Base-by-base conservation (phyloP, 2,113 vertebrate species). In the Paedocypris sp. region DNA sequence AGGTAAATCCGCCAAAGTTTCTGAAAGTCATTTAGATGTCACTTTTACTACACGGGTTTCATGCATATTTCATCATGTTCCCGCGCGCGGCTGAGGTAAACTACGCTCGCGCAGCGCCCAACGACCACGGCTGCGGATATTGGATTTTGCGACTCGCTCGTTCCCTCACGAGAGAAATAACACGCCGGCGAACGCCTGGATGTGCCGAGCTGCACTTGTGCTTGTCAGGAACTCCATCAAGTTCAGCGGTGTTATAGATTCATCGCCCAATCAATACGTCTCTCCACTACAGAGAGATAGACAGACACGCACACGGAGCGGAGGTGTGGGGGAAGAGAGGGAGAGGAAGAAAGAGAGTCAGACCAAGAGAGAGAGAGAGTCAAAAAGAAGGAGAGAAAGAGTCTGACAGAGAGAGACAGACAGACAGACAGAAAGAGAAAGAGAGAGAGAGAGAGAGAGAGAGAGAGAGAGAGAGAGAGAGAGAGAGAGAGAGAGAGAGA, bases 61-160 rank as follows among this genome's bases (percentile, higher is more conserved):
- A 68, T 68, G 22, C 49, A 68, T 64, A 72, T 72, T 68, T 75
- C 53, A 72, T 66, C 65, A 68, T 49, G 46, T 47, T n/a, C 13
- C 46, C 18, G 33, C 54, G 11, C 60, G 31, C 7, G 16, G 38
- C 16, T 13, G 60, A 52, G 47, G 31, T 42, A 62, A 62, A 41
- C 39, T 43, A 56, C 26, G 28, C 25, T 15, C 12, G 42, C 13
- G n/a, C 54, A 43, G 52, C 16, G 52, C 19, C 19, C 23, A 36
- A 33, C 15, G 36, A 56, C 11, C 15, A 5, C 15, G 10, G 52
- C 13, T 19, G 36, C 29, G 41, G 39, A 56, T 41, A 56, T 56
- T 56, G 36, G 23, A 56, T 56, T 56, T 28, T 18, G 36, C 15
- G 52, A 29, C 36, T 41, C n/a, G 35, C 36, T 18, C 15, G 23